Evolutionary conservation across 2,113 vertebrate species (phyloP).

Genomic region (Urocitellus parryii): DNA sequence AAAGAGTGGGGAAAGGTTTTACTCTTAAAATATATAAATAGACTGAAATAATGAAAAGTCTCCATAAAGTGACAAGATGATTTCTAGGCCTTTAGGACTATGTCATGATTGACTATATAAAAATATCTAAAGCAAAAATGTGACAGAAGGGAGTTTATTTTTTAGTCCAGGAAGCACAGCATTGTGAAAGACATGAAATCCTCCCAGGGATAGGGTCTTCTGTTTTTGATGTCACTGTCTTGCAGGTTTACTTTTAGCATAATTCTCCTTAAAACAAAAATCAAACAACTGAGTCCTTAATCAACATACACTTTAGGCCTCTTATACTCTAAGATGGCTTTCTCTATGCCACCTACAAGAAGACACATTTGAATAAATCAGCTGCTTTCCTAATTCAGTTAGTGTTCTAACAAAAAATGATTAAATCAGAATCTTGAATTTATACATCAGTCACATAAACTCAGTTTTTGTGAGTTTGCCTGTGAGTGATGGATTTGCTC

Average conservation of each 20-base stretch:
- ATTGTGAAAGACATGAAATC: neutral
- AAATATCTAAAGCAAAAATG: neutral
- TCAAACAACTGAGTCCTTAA: constrained; percentile 8
- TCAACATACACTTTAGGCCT: neutral
- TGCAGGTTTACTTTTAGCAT: neutral
- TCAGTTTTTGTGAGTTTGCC: constrained; percentile 17
- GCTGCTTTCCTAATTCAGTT: neutral
- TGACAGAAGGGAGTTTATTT: neutral
- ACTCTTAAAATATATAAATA: neutral
- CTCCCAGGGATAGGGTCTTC: neutral
- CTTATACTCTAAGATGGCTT: neutral
- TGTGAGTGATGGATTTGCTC: neutral
- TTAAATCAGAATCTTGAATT: constrained; percentile 35
- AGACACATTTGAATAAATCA: neutral
- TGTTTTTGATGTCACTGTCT: neutral
- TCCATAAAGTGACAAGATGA: neutral
- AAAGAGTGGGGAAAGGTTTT: neutral
- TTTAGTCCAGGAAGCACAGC: neutral
- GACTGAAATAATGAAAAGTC: neutral
- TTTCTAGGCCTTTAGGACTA: neutral
- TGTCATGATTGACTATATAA: neutral
- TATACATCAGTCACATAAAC: constrained; percentile 33
- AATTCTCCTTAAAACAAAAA: neutral
- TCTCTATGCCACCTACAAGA: neutral
- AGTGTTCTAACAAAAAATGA: neutral